These are phyloP conservation scores for Dysdera silvatica DNA, from an alignment of 1,140 invertebrate genomes.

Conservation along the genomic window DNA sequence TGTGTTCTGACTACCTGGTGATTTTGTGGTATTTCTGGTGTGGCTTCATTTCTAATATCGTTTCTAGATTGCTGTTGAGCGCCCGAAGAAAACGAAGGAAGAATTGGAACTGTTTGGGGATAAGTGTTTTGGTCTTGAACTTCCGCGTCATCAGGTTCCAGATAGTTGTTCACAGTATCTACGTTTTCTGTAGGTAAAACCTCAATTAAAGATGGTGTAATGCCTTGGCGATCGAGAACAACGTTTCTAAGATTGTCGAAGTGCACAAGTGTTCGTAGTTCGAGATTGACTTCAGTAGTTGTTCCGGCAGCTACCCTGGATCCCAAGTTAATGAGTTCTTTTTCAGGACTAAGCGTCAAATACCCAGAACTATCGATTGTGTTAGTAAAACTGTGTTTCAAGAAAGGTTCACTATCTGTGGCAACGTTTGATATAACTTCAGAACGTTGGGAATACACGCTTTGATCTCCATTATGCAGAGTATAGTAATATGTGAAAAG, in stretches of 20 bases:
- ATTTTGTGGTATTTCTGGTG: conserved; percentile 20
- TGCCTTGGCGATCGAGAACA: conserved; percentile 42
- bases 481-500: conserved; percentile 34
- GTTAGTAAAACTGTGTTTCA: conserved; percentile 21
- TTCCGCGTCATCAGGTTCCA: conserved; percentile 21
- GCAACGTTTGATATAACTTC: conserved; percentile 25
- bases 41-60: conserved; percentile 3
- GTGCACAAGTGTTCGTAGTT: conserved; percentile 38
- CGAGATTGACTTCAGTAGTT: conserved; percentile 41
- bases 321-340: conserved; percentile 36
- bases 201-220: conserved; percentile 9
- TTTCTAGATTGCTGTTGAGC: not conserved
- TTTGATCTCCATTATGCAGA: conserved; percentile 26
- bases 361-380: conserved; percentile 34
- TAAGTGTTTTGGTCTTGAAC: conserved; percentile 26
- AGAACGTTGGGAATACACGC: conserved; percentile 28
- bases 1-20: conserved; percentile 7
- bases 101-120: conserved; percentile 19
- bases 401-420: conserved; percentile 4
- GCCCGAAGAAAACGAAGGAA: conserved; percentile 23
- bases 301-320: conserved; percentile 34
- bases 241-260: conserved; percentile 33
- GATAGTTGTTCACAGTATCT: conserved; percentile 9
- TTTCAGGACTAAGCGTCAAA: conserved; percentile 35
- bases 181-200: conserved; percentile 8